Base-by-base conservation (phyloP, 1,140 invertebrate genomes). In the Conus ventricosus region DNA sequence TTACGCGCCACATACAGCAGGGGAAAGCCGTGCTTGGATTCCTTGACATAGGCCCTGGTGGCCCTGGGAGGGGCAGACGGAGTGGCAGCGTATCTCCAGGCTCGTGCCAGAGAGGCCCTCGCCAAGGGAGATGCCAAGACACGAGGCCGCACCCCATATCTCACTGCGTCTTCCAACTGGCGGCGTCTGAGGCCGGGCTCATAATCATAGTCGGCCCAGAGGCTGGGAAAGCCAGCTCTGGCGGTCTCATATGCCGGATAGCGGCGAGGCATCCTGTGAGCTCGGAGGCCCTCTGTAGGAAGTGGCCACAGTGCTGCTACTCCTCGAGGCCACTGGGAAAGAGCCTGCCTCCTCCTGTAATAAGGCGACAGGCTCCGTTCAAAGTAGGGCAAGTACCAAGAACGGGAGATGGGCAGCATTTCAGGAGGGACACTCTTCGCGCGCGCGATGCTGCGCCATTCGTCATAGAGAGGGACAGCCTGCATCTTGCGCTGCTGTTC, bases 1-100 rank as follows among this genome's bases (percentile, higher is more conserved):
- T 85, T 87, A 87, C 89, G 60, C 0, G 87, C 82, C 23, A 88
- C 83, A 76, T 89, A 89, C 1, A 89, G 86, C 75, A 85, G 81
- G 17, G 89, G 89, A 76, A 85, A 88, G 63, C 39, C 84, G 39
- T 13, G 60, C 51, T 84, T n/a, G 15, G 83, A 88, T 8, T 87
- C 80, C 10, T 82, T 82, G 57, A 63, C 60, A 83, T 80, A n/a
- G 54, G 82, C 13, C 86, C 0, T 11, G 80, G 82, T 20, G 87
- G 84, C 60, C 60, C 23, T 55, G 60, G 84, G 23, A 25, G 57
- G n/a, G 54, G 84, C 84, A 63, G 27, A 57, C 54, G 82, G 67
- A 71, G 11, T 20, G 67, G 20, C 13, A 71, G 20, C 67, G 23
- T 71, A 20, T 10, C 67, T 71, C 67, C 67, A 71, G 7, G 67